Conservation (phyloP, 2,113 vertebrate genomes). For the Phaethon lepturus region DNA sequence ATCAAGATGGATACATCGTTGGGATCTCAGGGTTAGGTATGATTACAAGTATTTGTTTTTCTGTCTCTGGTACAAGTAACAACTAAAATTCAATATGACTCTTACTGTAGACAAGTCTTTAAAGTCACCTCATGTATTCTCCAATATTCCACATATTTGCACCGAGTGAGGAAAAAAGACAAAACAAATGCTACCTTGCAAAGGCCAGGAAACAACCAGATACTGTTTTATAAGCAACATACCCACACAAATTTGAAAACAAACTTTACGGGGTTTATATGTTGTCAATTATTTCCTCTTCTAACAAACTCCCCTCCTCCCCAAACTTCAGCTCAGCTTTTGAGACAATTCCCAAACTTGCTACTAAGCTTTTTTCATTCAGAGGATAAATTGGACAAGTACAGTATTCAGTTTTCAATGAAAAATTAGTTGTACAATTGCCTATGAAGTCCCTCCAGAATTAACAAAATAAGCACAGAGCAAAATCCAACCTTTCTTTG, state of each 20-base stretch:
- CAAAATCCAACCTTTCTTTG: neutral
- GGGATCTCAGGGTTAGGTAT: neutral
- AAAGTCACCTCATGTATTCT: neutral
- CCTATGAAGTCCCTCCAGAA: neutral
- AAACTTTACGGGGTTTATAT: neutral
- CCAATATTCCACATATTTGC: neutral
- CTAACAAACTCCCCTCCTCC: neutral
- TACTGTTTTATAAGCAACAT: neutral
- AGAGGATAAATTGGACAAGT: neutral
- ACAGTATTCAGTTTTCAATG: neutral
- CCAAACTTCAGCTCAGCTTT: neutral
- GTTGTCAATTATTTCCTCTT: neutral
- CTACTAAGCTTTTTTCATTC: neutral
- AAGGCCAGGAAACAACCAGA: neutral
- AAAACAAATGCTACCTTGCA: neutral
- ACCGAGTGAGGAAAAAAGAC: neutral
- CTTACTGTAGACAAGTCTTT: neutral
- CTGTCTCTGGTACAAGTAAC: neutral
- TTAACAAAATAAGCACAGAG: neutral
- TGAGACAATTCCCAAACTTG: neutral
- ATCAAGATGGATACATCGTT: neutral
- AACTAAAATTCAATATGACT: neutral
- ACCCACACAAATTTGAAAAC: neutral
- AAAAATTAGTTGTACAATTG: neutral
- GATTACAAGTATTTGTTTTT: neutral